Base-by-base conservation (phyloP, 53 echinoderm and acorn worm species). In the Paracentrotus lividus region DNA sequence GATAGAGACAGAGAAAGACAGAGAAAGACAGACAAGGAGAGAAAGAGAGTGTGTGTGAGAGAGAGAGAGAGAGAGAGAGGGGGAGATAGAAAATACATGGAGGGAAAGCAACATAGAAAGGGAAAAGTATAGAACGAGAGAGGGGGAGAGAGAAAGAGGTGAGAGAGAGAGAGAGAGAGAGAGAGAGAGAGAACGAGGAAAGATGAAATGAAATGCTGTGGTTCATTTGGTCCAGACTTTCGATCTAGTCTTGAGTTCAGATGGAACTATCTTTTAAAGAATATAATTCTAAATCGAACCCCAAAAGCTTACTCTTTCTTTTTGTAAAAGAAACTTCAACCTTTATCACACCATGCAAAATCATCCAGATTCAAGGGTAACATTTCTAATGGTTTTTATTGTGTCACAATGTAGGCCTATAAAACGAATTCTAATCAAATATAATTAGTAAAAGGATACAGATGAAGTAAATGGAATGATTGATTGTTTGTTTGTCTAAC, bases 171-270 rank as follows among this genome's bases (percentile, higher is more conserved):
- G 18, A 15, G 33, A 58, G 18, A 53, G 38, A 20, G 34, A 88
- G 24, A 32, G 88, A 33, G 88, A 88, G 0, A 9, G 88, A 57
- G 4, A 64, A 10, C 18, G 38, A 72, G 1, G n/a, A n/a, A n/a
- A n/a, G n/a, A n/a, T n/a, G 26, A 27, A 61, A n/a, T 24, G 8
- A 61, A n/a, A 72, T 72, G 72, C 18, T 40, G 40, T 72, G 72
- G 72, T 72, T 72, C 72, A 72, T 72, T 72, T 18, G 72, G 72
- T 40, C 40, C 72, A 72, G 72, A 72, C 40, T 72, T 72, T 72
- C 72, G 72, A 72, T 72, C 72, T 40, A 72, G 72, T 72, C 72
- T 72, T 15, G 18, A 18, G 18, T 40, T 40, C 16, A 72, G n/a
- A n/a, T n/a, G n/a, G n/a, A n/a, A n/a, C n/a, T n/a, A 72, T 36